phyloP scores from a whole-genome alignment of 35 echinoderm and acorn worm genomes.

The Ophiothrix spiculata region DNA sequence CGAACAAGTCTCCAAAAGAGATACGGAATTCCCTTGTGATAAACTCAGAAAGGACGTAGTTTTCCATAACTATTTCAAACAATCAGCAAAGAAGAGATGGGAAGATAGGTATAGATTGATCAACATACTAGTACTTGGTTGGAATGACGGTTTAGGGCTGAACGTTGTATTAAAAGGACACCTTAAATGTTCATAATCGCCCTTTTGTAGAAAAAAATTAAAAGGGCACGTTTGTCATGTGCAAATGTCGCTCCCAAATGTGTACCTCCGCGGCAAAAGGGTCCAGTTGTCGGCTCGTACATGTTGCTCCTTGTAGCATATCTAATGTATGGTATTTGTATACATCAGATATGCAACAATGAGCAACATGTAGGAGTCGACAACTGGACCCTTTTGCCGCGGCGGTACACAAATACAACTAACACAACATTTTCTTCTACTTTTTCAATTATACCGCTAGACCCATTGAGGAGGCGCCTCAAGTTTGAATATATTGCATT shows the following conservation, averaged over 20 bases:
- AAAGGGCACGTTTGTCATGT: not conserved
- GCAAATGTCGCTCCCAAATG: not conserved
- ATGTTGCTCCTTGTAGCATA: too few relatives aligned
- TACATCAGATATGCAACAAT: too few relatives aligned
- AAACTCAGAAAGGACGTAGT: not conserved
- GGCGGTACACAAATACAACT: too few relatives aligned
- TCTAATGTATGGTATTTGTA: too few relatives aligned
- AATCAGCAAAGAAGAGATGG: not conserved
- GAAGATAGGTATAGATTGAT: not conserved
- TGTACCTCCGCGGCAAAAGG: not conserved
- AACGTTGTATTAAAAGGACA: not conserved
- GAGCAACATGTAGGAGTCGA: too few relatives aligned
- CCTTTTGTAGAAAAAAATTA: not conserved
- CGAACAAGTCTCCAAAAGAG: not conserved
- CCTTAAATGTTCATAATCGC: not conserved
- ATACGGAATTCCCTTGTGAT: slow-evolving; percentile 1
- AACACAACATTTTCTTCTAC: too few relatives aligned
- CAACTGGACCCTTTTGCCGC: too few relatives aligned
- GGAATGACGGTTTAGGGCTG: not conserved
- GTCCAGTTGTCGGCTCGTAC: too few relatives aligned
- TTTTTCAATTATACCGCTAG: too few relatives aligned
- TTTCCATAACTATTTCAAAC: not conserved
- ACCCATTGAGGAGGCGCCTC: too few relatives aligned
- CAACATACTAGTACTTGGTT: not conserved
- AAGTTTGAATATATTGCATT: too few relatives aligned